phyloP scores from a whole-genome alignment of 2,113 vertebrate genomes.

The Gallinago paraguaiae region DNA sequence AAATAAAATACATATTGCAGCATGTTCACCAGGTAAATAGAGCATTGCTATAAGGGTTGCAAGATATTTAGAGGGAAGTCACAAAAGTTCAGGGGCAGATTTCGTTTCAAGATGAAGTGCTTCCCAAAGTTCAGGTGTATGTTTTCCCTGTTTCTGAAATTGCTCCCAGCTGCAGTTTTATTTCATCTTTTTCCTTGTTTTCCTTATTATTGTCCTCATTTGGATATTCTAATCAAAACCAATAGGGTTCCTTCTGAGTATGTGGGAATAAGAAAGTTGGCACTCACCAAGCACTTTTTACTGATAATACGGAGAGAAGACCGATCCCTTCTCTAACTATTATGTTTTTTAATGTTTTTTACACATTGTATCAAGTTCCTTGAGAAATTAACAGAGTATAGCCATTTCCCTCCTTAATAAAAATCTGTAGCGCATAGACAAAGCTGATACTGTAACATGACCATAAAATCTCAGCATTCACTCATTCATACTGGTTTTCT shows the following conservation, averaged over 20 bases:
- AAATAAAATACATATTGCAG: background rate
- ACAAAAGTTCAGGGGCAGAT: background rate
- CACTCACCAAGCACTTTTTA: background rate
- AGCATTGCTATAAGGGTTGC: background rate
- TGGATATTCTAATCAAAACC: background rate
- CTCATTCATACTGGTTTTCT: background rate
- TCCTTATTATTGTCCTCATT: background rate
- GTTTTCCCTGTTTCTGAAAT: background rate
- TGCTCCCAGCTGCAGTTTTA: background rate
- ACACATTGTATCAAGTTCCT: background rate
- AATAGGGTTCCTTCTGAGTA: background rate
- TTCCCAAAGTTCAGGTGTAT: background rate
- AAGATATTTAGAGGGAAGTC: background rate
- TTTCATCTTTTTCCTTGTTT: background rate
- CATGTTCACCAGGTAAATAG: background rate
- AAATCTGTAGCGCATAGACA: background rate
- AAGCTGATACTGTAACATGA: background rate
- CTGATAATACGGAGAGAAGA: background rate
- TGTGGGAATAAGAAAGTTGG: background rate
- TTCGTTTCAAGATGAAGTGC: background rate
- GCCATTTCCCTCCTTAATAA: background rate
- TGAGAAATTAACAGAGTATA: background rate
- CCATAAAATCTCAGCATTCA: background rate
- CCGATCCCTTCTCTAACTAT: background rate
- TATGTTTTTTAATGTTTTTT: background rate